Base-by-base conservation (phyloP, 2,888 invertebrate genomes). In the Anoplius nigerrimus region DNA sequence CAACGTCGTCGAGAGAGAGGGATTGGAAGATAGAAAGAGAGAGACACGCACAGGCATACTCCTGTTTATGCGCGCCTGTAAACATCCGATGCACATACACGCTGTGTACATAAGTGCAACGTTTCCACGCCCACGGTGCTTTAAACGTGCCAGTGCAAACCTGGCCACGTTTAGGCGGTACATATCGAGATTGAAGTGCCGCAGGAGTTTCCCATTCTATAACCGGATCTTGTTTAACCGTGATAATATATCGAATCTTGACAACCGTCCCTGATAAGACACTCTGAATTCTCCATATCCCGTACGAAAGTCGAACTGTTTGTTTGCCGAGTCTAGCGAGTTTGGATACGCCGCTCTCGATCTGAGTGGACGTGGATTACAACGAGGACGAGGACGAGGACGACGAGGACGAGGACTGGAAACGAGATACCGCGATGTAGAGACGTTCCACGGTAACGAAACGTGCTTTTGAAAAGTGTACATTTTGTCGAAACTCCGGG, bases 121-220 rank as follows among this genome's bases (percentile, higher is more conserved):
- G 62, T 68, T 62, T 62, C 58, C 60, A 52, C 64, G 53, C 59
- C 69, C 53, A 21, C 56, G 24, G 20, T 62, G 71, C 69, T 76
- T 76, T 79, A 79, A 71, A 74, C 71, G 68, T 71, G 67, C 61
- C 58, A 66, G 56, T 67, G 76, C 65, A 79, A 72, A 79, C 68
- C 56, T 58, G 54, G 68, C 51, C 55, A 54, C 71, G 66, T 78
- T 79, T 78, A 74, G 71, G 57, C 63, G 52, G 68, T 60, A n/a
- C n/a, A n/a, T n/a, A 71, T 79, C 69, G 74, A 75, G 74, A 76
- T 77, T 76, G 71, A 74, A 76, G 64, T 63, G 68, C 66, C 62
- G 66, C 60, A 66, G 74, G 68, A 72, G 63, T 59, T 61, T 48
- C 48, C 54, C 67, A 69, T 76, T 63, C 63, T 52, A 63, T 59